Conservation (phyloP, 2,888 invertebrate species). For the Nipponacmea schrenckii region DNA sequence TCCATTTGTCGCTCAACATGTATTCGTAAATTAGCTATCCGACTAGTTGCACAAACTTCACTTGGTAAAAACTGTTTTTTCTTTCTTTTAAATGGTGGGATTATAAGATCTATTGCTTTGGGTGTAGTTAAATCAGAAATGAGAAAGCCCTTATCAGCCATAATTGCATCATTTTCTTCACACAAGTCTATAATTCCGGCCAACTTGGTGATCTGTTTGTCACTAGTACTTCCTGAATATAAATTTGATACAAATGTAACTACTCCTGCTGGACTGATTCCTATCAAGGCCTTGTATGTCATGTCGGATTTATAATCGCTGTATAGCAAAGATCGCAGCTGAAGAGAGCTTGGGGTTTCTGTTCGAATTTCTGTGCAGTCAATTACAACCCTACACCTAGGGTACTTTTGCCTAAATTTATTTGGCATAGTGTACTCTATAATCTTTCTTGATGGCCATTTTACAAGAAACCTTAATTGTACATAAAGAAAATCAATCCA, state of each 20-base stretch:
- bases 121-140: background rate
- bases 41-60: background rate
- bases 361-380: conserved; percentile 35
- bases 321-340: too few species aligned
- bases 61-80: background rate
- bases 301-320: too few species aligned
- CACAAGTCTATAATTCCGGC: background rate
- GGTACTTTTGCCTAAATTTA: conserved; percentile 22
- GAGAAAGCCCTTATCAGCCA: too few species aligned
- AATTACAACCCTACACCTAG: conserved; percentile 27
- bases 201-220: background rate
- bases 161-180: background rate
- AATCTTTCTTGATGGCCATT: conserved; percentile 12
- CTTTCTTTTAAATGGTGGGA: background rate
- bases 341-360: too few species aligned
- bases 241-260: too few species aligned
- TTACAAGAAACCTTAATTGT: too few species aligned
- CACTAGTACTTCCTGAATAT: background rate
- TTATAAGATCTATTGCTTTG: background rate
- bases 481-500: too few species aligned
- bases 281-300: too few species aligned
- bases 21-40: background rate
- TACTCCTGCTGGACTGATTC: too few species aligned
- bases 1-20: background rate
- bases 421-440: conserved; percentile 24